Conservation (phyloP, 2,797 vertebrate genomes). For the Sibirionetta formosa region DNA sequence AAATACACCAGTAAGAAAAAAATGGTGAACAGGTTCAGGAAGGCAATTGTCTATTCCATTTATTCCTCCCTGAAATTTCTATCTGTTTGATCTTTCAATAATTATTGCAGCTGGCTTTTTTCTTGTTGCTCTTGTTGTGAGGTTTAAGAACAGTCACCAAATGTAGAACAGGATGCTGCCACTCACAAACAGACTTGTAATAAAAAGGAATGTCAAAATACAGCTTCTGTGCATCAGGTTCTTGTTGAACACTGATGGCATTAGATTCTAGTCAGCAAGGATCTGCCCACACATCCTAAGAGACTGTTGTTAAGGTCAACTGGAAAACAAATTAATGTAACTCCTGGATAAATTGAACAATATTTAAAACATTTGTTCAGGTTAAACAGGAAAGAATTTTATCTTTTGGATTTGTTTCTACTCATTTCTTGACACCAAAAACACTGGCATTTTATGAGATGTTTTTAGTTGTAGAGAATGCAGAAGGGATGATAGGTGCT, state of each 20-base stretch:
- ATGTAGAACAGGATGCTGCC: constrained; percentile 3
- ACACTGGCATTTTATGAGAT: neutral
- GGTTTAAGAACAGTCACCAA: neutral
- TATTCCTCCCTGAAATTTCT: neutral
- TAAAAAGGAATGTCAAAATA: constrained; percentile 50
- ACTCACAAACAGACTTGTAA: constrained; percentile 35
- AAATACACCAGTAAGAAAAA: neutral
- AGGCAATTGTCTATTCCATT: neutral
- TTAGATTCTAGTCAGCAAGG: neutral
- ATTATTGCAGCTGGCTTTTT: neutral
- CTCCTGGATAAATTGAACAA: neutral
- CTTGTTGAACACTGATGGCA: constrained; percentile 16
- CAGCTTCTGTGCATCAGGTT: neutral
- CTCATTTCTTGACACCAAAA: constrained; percentile 27
- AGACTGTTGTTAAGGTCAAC: neutral
- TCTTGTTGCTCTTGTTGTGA: neutral
- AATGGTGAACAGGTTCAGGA: neutral
- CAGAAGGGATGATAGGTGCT: constrained; percentile 8
- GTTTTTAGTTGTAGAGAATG: constrained; percentile 3
- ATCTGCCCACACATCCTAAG: neutral
- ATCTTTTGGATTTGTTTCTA: constrained; percentile 36
- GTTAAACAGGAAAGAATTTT: neutral
- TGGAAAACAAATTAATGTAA: constrained; percentile 3
- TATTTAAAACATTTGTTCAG: neutral
- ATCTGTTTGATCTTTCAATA: neutral